Base-by-base conservation (phyloP, 2,797 vertebrate genomes). In the Phoebastria nigripes region DNA sequence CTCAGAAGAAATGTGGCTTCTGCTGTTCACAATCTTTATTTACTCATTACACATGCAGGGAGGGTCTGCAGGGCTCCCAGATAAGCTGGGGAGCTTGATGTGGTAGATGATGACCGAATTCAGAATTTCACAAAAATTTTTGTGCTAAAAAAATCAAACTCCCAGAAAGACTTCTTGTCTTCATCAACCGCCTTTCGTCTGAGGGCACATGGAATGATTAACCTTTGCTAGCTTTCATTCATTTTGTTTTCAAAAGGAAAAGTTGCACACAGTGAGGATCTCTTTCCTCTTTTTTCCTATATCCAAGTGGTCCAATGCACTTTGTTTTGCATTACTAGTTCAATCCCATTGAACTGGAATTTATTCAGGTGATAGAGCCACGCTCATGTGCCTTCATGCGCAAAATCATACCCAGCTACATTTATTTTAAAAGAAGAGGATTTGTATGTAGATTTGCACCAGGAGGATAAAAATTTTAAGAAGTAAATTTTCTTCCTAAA, bases 1-100 rank as follows among this genome's bases (percentile, higher is more conserved):
- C 76, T 55, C 69, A 92, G 90, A 79, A 91, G 66, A 96, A 90
- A 87, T 1, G 46, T 71, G 84, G 92, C 72, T 95, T 93, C 79
- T 94, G 89, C 82, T 91, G 65, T 63, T 96, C n/a, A 5, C 72
- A 83, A 15, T 71, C 56, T 87, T 94, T 72, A 74, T 83, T 92
- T 92, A 81, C 69, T 96, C 71, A 74, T 76, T 78, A 47, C 25
- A 74, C 22, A 31, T 2, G 11, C 5, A 1, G 52, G 42, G 25
- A 71, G 14, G 21, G 19, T 51, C n/a, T 91, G 59, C 19, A 70
- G 78, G 65, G 76, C 61, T 85, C 82, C 66, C 71, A 79, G 29
- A 82, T 82, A 82, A 90, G 18, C 67, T 51, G 44, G 21, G 55
- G n/a, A 84, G 4, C 21, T 85, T 83, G 26, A 26, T 87, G 35